Evolutionary conservation across 2,888 invertebrate genomes (phyloP), one percentile per base, ranked within the genome.

Genomic region (Melolontha melolontha): DNA sequence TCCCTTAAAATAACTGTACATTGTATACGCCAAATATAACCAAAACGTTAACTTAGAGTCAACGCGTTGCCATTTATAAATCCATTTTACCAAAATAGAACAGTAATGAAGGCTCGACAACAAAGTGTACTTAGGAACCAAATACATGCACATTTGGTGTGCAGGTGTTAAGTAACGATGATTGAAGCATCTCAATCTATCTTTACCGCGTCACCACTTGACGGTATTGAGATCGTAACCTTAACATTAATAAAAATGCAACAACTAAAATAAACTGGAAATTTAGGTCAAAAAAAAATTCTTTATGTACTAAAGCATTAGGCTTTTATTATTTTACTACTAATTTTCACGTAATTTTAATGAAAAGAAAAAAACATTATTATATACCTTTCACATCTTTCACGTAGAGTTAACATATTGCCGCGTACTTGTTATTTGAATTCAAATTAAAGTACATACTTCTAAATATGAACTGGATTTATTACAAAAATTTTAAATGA

Each of bases 171-270:
- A 54, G 40, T 22, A 57, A 57, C 57, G 57, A 42, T 57, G 57
- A 57, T 57, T 57, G 57, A 57, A 41, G 27, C 42, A 27, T 42
- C n/a, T 44, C 12, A 2, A 16, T 12, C 57, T 57, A 44, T 57
- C 42, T 57, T 57, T 57, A 42, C 42, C 42, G 22, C 55, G 42
- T 57, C 42, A 27, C 57, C 42, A 42, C 42, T 44, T 42, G 57
- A 57, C 42, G 39, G 27, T 57, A 57, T 57, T 57, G 42, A 57
- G 57, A 57, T 57, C 57, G 57, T 42, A 57, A 57, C 57, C 57
- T 57, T 57, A 57, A 57, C 57, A 57, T 57, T 57, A 57, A 42
- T 57, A 44, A 12, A 54, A 39, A 39, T 54, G 40, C 27, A 42
- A 57, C 42, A 42, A 42, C 42, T 42, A 57, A 57, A 57, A 42